Conservation (phyloP, 2,113 vertebrate species). For the Setophaga kirtlandii region DNA sequence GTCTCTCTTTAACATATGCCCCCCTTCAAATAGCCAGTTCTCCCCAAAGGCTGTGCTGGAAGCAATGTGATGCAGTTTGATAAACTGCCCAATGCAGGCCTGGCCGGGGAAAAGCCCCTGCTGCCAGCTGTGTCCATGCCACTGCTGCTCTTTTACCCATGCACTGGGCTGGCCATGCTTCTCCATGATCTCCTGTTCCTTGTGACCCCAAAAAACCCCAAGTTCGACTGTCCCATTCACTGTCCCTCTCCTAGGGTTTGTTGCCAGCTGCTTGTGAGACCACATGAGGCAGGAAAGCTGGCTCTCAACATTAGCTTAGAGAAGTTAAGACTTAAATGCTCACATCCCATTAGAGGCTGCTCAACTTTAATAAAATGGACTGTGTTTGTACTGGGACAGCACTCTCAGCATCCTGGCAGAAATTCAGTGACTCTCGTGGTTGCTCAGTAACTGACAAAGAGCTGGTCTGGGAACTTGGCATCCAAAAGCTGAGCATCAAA, state of each 20-base stretch:
- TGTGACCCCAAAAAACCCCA: neutral
- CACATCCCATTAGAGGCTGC: neutral
- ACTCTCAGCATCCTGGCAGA: neutral
- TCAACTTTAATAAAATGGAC: neutral
- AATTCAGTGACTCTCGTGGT: accelerated
- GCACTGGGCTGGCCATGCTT: accelerated
- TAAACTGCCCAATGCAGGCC: neutral
- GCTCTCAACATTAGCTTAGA: neutral
- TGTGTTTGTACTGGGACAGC: neutral
- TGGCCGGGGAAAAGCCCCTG: neutral
- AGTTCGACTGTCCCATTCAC: neutral
- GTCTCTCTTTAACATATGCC: accelerated
- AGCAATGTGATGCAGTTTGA: neutral
- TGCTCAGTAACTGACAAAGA: neutral
- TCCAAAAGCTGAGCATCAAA: neutral
- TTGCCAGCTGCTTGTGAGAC: neutral
- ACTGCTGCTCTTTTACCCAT: neutral
- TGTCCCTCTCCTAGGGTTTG: neutral
- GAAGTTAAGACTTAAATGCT: neutral
- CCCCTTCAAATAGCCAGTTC: neutral
- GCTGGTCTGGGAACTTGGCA: neutral
- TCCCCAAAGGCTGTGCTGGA: neutral
- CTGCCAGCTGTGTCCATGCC: accelerated
- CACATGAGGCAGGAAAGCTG: neutral
- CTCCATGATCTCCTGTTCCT: neutral